These are phyloP conservation scores for Syrmaticus mikado DNA, from an alignment of 2,113 vertebrate species.

Conservation along the genomic window DNA sequence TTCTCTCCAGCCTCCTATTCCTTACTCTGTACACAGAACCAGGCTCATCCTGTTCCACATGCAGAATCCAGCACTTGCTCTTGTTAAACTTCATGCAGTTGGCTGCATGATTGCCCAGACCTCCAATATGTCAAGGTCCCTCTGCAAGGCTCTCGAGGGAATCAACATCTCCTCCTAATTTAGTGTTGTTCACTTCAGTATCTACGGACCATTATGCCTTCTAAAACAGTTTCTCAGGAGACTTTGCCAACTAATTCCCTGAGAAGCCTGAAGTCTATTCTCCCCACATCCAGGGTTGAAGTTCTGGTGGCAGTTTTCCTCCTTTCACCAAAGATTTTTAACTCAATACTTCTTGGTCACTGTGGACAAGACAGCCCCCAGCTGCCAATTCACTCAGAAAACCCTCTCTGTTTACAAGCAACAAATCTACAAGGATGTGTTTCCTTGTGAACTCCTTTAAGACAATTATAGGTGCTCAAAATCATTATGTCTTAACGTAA, in stretches of 20 bases:
- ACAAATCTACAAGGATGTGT: neutral
- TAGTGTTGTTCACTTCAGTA: neutral
- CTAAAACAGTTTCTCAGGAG: neutral
- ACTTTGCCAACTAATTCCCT: neutral
- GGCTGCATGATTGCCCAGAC: too few species aligned
- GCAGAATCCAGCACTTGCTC: too few species aligned
- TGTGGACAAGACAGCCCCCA: neutral
- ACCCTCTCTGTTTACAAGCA: neutral
- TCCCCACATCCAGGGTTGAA: neutral
- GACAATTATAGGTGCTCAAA: neutral
- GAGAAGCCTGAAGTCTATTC: neutral
- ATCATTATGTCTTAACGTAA: neutral
- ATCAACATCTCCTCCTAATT: too few species aligned
- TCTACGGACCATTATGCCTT: neutral
- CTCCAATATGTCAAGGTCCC: too few species aligned
- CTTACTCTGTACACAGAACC: too few species aligned
- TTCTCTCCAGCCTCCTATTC: too few species aligned
- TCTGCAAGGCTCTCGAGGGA: too few species aligned
- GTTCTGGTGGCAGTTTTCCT: neutral
- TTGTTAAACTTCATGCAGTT: too few species aligned
- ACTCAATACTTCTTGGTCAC: neutral
- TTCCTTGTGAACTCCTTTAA: neutral
- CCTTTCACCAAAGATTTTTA: neutral
- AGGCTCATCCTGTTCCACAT: too few species aligned
- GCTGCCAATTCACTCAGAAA: neutral